Evolutionary conservation across 2,113 vertebrate species (phyloP).

Genomic region (Amazona guildingii): DNA sequence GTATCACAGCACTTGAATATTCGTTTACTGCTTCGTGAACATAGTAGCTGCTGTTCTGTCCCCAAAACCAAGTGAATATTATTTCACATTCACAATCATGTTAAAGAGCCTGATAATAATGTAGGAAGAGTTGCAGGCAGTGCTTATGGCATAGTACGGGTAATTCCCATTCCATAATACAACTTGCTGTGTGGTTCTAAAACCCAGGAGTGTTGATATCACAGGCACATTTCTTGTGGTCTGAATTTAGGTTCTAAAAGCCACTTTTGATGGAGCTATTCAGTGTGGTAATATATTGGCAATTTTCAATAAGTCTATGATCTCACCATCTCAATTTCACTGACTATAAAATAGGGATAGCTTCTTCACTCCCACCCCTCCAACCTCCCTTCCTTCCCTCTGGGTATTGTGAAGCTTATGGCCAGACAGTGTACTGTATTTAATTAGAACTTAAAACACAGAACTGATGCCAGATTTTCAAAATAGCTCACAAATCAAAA

Average conservation of each 20-base stretch:
- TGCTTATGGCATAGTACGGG: fast-evolving
- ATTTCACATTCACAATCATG: background rate
- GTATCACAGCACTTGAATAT: background rate
- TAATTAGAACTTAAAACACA: slow-evolving; percentile 36
- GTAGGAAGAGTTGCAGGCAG: background rate
- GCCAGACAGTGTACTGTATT: background rate
- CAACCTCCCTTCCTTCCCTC: background rate
- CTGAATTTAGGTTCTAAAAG: background rate
- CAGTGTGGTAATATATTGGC: background rate
- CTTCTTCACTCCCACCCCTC: fast-evolving
- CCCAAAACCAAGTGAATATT: background rate
- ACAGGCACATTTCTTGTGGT: background rate
- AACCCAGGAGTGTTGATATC: background rate
- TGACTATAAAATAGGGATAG: background rate
- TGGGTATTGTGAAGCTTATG: background rate
- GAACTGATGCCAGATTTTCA: slow-evolving; percentile 29
- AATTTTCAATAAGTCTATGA: background rate
- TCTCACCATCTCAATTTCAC: background rate
- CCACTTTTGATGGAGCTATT: background rate
- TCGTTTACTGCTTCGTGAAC: background rate
- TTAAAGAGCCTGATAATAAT: background rate
- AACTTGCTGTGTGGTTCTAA: background rate
- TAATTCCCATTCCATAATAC: background rate
- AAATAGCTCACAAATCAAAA: slow-evolving; percentile 31
- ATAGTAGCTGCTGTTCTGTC: background rate